These are phyloP conservation scores for Mesopsocus fuscifrons DNA, from an alignment of 2,888 invertebrate species.

Conservation along the genomic window DNA sequence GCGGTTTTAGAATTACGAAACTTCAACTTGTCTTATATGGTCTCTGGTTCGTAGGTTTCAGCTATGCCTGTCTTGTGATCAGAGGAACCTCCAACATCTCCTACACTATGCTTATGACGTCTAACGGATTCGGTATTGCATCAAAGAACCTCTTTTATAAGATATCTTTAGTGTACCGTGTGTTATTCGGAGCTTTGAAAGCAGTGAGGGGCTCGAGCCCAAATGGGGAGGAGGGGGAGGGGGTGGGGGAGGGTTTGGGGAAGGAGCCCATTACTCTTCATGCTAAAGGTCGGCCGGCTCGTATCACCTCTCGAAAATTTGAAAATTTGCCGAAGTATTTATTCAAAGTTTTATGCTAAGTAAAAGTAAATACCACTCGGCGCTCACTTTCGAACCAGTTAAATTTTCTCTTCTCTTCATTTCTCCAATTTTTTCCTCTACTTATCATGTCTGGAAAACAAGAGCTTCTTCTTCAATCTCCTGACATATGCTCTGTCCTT, in stretches of 20 bases:
- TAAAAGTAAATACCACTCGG: slow-evolving; percentile 5
- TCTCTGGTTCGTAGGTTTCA: slow-evolving; percentile 10
- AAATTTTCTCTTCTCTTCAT: no score
- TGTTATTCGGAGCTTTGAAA: slow-evolving; percentile 10
- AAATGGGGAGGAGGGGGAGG: neutral
- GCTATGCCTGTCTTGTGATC: slow-evolving; percentile 2
- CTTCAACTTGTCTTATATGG: slow-evolving; percentile 11
- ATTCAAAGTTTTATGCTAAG: slow-evolving; percentile 7
- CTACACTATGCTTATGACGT: neutral
- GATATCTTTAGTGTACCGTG: slow-evolving; percentile 10
- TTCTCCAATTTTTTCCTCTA: no score
- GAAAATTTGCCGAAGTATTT: slow-evolving; percentile 8
- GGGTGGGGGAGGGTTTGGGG: slow-evolving; percentile 3
- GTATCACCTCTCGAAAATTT: slow-evolving; percentile 5
- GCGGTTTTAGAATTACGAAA: slow-evolving; percentile 10
- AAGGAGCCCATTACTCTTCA: slow-evolving; percentile 5
- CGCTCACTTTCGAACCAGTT: no score
- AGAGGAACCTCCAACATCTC: neutral
- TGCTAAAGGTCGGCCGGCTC: slow-evolving; percentile 5
- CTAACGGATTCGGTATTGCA: neutral
- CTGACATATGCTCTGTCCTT: no score
- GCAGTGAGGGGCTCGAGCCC: neutral
- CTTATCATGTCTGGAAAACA: no score
- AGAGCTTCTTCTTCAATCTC: no score
- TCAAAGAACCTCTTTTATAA: slow-evolving; percentile 8